Evolutionary conservation across 2,797 vertebrate species (phyloP), one percentile per base, ranked within the genome.

Genomic region (Oryzias dopingdopingensis): DNA sequence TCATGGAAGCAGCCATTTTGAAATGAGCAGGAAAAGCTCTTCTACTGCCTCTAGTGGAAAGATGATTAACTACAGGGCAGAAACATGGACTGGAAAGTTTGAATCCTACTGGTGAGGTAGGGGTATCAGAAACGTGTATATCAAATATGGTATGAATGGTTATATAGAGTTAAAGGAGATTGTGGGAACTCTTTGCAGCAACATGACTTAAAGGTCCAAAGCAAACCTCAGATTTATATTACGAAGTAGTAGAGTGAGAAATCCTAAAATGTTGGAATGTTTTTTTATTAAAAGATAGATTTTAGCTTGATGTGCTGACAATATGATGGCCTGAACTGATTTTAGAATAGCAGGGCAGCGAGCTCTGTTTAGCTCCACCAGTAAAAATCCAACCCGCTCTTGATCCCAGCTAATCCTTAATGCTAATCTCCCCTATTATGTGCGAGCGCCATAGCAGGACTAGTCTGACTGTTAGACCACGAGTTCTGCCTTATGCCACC

Each of bases 381-480:
- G 70, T 8, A 3, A 72, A 37, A 72, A 59, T 56, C 74, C 61
- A 79, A 61, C 72, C 73, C 70, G 55, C 60, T 74, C 65, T 61
- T 90, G 81, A 90, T 89, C 89, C 81, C 4, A 49, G 67, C 70
- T 89, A 90, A 91, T 91, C 90, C 85, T 61, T 42, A 23, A 40
- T 62, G 84, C 73, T 90, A 87, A 91, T 90, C 89, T 88, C 57
- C 56, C 60, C 71, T 70, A 77, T 81, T 70, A 57, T 61, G 68
- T 77, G 55, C 37, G 60, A 68, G 67, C 70, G 84, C 76, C 73
- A 70, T 76, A 67, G 82, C 82, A 60, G 71, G 80, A 89, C 85
- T 85, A 85, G 80, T 82, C 63, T 8, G 66, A 73, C 55, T 65
- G 72, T 72, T 65, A 49, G 79, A 64, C 12, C 69, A 66, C 74